phyloP scores from a whole-genome alignment of 2,113 vertebrate genomes.

The Dasyprocta punctata region DNA sequence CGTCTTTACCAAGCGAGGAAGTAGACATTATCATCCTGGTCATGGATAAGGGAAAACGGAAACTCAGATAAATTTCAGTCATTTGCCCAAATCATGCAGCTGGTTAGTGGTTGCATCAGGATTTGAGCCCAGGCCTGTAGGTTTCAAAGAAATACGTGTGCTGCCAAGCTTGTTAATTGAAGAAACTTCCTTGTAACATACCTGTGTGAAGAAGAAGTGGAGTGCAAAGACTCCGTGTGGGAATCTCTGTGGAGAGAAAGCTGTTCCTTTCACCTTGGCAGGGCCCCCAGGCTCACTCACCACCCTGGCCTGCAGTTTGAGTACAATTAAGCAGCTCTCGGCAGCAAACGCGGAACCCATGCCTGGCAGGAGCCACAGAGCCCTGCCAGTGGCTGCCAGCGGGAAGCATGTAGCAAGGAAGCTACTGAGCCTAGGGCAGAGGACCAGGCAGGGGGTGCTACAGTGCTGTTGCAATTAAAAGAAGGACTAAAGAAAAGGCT shows the following conservation, averaged over 20 bases:
- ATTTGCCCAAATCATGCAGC: neutral
- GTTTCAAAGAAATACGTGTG: neutral
- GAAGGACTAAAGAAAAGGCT: neutral
- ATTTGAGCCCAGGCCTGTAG: neutral
- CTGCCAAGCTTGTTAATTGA: neutral
- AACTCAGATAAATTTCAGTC: neutral
- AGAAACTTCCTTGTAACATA: neutral
- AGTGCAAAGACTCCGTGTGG: neutral
- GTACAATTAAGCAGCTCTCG: constrained; percentile 11
- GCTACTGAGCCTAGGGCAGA: neutral
- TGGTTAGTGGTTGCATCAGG: neutral
- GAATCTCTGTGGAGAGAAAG: neutral
- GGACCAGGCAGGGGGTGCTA: constrained; percentile 18
- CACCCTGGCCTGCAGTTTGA: neutral
- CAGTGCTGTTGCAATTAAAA: neutral
- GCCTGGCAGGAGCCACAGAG: neutral
- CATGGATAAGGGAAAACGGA: neutral
- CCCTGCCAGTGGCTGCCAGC: constrained; percentile 29
- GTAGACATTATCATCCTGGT: neutral
- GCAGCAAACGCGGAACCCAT: neutral
- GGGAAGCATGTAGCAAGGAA: constrained; percentile 9
- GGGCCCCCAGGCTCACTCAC: neutral
- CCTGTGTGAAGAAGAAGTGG: neutral
- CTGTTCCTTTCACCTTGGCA: neutral
- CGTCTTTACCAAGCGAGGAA: neutral